Base-by-base conservation (phyloP, 2,797 vertebrate species). In the Balearica regulorum region DNA sequence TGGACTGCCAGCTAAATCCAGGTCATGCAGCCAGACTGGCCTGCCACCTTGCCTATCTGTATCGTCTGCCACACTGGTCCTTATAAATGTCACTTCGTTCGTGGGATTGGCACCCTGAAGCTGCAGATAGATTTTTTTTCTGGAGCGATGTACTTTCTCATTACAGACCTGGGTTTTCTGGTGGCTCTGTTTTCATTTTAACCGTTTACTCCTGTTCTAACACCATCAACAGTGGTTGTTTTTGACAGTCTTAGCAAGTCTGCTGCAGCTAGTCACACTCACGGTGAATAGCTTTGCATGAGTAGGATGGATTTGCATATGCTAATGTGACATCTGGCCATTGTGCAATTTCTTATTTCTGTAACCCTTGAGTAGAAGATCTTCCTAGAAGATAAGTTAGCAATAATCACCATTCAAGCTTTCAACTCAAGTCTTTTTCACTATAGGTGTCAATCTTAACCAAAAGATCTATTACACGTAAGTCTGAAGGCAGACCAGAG, bases 241-340 rank as follows among this genome's bases (percentile, higher is more conserved):
- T 96, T 95, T 95, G 86, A 94, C 94, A 96, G 58, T 60, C 93
- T 93, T 94, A 92, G 66, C 88, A 87, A 95, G 88, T 76, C 80
- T 89, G 83, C 86, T 89, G 83, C 77, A 95, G 83, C 86, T 95
- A 96, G 92, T 96, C 95, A 95, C 90, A 89, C 92, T 93, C 85
- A 93, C 48, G 46, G 95, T 93, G 94, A 97, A 97, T 96, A 96
- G 90, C 92, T 96, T 90, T 96, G 88, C 88, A 86, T 79, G 92
- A 95, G 80, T 92, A 81, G 92, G 92, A 93, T 69, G 51, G 46
- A 96, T 97, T 97, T 96, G 80, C 95, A 96, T 97, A 97, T 97
- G 95, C 88, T 95, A 97, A 97, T 97, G 57, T 94, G 96, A 96
- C 95, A 97, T 97, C 96, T 96, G 96, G 95, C 94, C 90, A 96